A percentile compares a stretch with the other conserved stretches of the same genome.
Evolutionary conservation across 2,888 invertebrate genomes (phyloP).

Genomic region (Amphimallon solstitiale): DNA sequence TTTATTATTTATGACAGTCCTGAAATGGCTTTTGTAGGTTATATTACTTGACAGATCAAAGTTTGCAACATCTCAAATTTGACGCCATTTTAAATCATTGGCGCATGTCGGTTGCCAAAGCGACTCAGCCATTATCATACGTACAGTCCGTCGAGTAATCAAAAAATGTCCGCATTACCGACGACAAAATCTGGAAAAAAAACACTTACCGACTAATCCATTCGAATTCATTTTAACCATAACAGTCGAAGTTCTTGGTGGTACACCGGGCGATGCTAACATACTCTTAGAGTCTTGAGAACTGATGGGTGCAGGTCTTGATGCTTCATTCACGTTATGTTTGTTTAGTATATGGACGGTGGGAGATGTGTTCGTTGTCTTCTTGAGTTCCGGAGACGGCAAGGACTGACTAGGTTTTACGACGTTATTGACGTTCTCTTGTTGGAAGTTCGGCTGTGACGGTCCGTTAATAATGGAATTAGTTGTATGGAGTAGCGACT

Average conservation of each 20-base stretch:
- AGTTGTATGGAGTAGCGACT: conserved; percentile 9
- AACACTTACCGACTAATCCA: conserved; percentile 35
- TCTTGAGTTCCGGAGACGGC: conserved; percentile 11
- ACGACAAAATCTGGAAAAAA: too few species aligned
- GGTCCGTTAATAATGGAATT: conserved; percentile 13
- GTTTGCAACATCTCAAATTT: too few species aligned
- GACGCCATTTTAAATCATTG: too few species aligned
- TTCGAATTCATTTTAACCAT: conserved; percentile 44
- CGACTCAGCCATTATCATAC: too few species aligned
- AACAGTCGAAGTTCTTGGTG: conserved; percentile 25
- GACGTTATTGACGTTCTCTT: conserved; percentile 36
- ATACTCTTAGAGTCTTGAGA: conserved; percentile 30
- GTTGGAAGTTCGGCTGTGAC: conserved; percentile 6
- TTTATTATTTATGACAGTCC: too few species aligned
- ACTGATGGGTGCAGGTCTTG: conserved; percentile 39
- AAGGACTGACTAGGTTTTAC: conserved; percentile 40
- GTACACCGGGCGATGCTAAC: conserved; percentile 29
- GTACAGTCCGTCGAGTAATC: too few species aligned
- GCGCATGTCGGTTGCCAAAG: too few species aligned
- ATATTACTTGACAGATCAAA: too few species aligned
- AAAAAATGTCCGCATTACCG: too few species aligned
- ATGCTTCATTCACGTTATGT: conserved; percentile 66
- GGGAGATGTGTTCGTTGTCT: conserved; percentile 43
- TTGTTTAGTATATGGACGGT: conserved; percentile 83
- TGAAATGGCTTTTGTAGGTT: too few species aligned